These are phyloP conservation scores for Centropus bengalensis DNA, from an alignment of 2,113 vertebrate species.

Conservation along the genomic window DNA sequence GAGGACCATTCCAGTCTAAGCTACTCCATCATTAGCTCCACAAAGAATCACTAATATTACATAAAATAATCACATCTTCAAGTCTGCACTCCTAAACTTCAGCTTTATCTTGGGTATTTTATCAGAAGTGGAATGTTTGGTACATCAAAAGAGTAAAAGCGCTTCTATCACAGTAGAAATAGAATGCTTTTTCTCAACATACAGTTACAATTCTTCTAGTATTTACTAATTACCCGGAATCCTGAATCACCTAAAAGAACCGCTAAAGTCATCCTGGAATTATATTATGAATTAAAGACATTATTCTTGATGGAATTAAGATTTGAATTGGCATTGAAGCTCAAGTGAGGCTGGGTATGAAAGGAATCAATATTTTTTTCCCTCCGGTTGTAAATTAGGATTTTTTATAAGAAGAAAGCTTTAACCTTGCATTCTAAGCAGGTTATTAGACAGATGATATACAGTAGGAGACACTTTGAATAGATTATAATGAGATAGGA, in stretches of 20 bases:
- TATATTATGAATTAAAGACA: neutral
- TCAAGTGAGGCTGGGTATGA: neutral
- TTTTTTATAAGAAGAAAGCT: neutral
- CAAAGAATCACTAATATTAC: neutral
- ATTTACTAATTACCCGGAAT: neutral
- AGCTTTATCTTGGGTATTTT: neutral
- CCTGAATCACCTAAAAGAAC: neutral
- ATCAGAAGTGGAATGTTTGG: neutral
- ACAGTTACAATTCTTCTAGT: neutral
- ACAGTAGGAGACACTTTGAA: neutral
- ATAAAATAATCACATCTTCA: neutral
- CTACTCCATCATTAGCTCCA: neutral
- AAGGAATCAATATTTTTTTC: neutral
- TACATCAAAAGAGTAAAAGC: neutral
- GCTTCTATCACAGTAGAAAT: neutral
- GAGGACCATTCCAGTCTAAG: neutral
- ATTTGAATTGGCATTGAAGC: neutral
- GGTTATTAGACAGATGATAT: neutral
- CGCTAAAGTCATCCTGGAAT: neutral
- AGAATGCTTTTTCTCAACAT: neutral
- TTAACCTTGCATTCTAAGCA: neutral
- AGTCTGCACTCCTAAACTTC: neutral
- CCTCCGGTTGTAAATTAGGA: neutral
- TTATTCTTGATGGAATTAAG: neutral
- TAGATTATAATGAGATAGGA: neutral